Percentiles rank a stretch among this genome's conserved stretches.
Evolutionary conservation across 2,888 invertebrate genomes (phyloP).

Genomic region (Arrhopalites spinosus): DNA sequence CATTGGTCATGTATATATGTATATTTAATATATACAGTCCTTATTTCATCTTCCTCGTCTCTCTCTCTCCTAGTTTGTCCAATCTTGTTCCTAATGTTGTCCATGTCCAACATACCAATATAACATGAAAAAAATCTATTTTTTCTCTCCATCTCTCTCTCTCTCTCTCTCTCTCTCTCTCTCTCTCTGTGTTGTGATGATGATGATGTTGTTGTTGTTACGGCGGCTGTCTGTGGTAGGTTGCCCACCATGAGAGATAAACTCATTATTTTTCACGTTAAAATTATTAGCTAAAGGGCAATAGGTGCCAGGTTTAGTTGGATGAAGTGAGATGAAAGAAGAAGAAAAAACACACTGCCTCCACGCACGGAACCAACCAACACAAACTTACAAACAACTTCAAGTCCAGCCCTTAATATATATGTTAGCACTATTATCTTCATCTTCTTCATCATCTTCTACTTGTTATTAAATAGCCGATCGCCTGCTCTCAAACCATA

Average conservation of each 20-base stretch:
- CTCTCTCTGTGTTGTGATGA: constrained; percentile 21
- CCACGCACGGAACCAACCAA: neutral
- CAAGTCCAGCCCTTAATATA: constrained; percentile 2
- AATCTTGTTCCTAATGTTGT: constrained; percentile 5
- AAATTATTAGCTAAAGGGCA: constrained; percentile 57
- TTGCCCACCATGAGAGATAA: constrained; percentile 56
- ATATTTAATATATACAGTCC: neutral
- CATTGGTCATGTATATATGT: neutral
- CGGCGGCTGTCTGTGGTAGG: constrained; percentile 54
- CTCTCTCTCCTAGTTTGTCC: constrained; percentile 19
- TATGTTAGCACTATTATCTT: constrained; percentile 19
- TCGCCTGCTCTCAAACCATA: neutral
- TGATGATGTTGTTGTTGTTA: constrained; percentile 20
- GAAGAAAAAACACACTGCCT: neutral
- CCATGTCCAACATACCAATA: neutral
- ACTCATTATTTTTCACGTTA: constrained; percentile 56
- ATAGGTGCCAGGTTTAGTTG: constrained; percentile 49
- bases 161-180: no score
- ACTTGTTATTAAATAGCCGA: constrained; percentile 21
- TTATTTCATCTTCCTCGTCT: no score
- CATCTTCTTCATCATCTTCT: neutral
- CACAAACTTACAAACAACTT: neutral
- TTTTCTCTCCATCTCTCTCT: no score
- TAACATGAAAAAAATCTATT: no score
- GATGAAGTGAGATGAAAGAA: neutral